Base-by-base conservation (phyloP, 2,888 invertebrate species). In the Tachina lurida region DNA sequence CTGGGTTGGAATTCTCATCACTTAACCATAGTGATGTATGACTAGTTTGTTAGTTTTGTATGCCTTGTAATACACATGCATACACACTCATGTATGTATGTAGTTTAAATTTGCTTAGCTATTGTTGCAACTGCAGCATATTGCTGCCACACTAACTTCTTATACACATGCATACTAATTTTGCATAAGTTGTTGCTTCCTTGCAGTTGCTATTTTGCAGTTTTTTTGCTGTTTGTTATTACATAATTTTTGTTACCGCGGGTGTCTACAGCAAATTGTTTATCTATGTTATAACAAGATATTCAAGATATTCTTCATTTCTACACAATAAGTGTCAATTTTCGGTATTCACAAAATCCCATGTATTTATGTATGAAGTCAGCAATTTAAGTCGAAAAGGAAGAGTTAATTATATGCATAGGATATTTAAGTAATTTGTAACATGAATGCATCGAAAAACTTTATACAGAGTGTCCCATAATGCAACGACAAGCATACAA, bases 51-150 rank as follows among this genome's bases (percentile, higher is more conserved):
- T 49, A 58, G 45, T 54, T 56, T 54, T 73, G 43, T 71, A 71
- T 60, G 45, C 45, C n/a, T 54, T 52, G 39, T 13, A 62, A 31
- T 3, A 22, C 56, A 79, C 1, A 65, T 9, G 17, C n/a, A 68
- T 15, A 17, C 58, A 60, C 19, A n/a, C 10, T 22, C 54, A 63
- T 22, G 7, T 0, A 7, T 65, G 58, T 7, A 31, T 31, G 31
- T 58, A 43, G 74, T 60, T 74, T 19, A 67, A 78, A 74, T 81
- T 60, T 74, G 10, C 45, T 74, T 60, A 74, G 17, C 60, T 74
- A 54, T 70, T 84, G 63, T 74, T 84, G 75, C 62, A 70, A 81
- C 43, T 73, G 77, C 74, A 88, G 86, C 88, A 89, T 52, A 49
- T 83, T 83, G 58, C 41, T 49, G 41, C 19, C 17, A 60, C 68